Evolutionary conservation across 2,888 invertebrate species (phyloP).

Genomic region (Graphium colonna): DNA sequence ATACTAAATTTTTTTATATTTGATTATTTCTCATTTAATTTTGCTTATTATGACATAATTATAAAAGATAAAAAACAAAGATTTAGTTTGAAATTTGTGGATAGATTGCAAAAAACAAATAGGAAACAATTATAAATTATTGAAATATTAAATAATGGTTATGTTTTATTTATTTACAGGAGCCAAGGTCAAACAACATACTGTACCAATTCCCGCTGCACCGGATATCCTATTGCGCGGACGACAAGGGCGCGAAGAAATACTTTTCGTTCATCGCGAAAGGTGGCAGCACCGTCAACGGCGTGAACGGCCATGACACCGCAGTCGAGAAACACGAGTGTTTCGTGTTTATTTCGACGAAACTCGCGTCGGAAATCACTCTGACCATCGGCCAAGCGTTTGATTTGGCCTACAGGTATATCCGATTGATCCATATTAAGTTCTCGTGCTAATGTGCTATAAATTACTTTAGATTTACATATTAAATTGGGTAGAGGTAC

Average conservation of each 20-base stretch:
- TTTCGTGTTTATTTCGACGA: conserved; percentile 98
- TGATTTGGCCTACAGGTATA: conserved; percentile 97
- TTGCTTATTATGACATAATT: too few relatives aligned
- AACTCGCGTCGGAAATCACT: conserved; percentile 98
- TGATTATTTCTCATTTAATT: too few relatives aligned
- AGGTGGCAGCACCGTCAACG: conserved; percentile 60
- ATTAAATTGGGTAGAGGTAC: not conserved
- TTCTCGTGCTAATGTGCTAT: not conserved
- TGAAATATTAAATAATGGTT: too few relatives aligned
- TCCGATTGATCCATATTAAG: too few relatives aligned
- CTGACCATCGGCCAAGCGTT: conserved; percentile 99
- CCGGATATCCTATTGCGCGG: conserved; percentile 98
- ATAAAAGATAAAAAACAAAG: too few relatives aligned
- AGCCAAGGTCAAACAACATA: conserved; percentile 87
- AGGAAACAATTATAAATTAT: too few relatives aligned
- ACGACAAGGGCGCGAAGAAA: conserved; percentile 98
- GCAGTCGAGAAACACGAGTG: conserved; percentile 90
- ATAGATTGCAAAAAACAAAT: too few relatives aligned
- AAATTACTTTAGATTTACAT: not conserved
- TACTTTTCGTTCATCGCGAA: conserved; percentile 98
- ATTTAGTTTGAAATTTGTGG: too few relatives aligned
- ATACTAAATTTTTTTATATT: too few relatives aligned
- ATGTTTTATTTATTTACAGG: conserved; percentile 67
- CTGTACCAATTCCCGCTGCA: conserved; percentile 97
- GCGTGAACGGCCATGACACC: conserved; percentile 71